Percentiles rank a stretch among this genome's conserved stretches.
Evolutionary conservation across 1,140 invertebrate genomes (phyloP).

Genomic region (Brachionus asplanchnoidis): DNA sequence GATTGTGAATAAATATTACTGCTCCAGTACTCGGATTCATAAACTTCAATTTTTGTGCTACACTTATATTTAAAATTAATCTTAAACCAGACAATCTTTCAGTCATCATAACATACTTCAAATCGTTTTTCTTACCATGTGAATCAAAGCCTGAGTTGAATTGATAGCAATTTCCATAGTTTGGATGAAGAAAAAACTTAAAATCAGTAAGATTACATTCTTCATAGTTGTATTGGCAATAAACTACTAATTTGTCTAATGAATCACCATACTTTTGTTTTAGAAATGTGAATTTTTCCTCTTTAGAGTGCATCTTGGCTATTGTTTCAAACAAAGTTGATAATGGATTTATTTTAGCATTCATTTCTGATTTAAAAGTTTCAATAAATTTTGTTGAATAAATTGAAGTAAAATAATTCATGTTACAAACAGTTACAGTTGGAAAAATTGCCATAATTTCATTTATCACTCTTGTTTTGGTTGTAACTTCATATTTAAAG

Average conservation of each 20-base stretch:
- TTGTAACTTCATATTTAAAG: neutral
- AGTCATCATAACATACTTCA: no score
- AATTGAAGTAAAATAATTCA: neutral
- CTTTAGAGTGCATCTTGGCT: neutral
- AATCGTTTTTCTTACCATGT: neutral
- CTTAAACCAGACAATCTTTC: neutral
- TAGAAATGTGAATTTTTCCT: neutral
- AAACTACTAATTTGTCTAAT: neutral
- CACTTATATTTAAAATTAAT: neutral
- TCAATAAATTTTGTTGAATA: neutral
- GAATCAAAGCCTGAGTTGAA: neutral
- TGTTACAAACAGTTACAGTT: neutral
- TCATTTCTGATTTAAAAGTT: neutral
- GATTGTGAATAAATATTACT: neutral
- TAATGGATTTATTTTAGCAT: neutral
- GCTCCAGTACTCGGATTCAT: neutral
- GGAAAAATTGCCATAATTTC: neutral
- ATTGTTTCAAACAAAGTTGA: neutral
- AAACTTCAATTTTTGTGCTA: neutral
- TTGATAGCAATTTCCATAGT: slow-evolving; percentile 32
- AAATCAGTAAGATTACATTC: neutral
- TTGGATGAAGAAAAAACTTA: neutral
- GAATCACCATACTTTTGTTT: neutral
- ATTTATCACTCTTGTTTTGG: neutral
- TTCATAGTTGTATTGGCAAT: neutral